Evolutionary conservation across 2,888 invertebrate species (phyloP).

Genomic region (Coelinius sp.): DNA sequence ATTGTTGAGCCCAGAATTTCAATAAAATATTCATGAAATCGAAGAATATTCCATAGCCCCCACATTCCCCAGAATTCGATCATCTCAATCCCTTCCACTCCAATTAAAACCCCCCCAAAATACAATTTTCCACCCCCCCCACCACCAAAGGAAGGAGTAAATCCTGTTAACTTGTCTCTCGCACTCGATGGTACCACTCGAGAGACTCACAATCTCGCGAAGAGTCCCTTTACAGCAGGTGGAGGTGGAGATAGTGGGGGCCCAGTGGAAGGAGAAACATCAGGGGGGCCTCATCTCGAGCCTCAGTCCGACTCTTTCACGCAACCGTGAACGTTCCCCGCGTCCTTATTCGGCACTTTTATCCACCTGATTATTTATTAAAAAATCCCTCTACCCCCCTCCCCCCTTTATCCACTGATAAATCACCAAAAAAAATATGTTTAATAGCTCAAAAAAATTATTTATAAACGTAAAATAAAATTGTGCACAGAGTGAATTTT

Average conservation of each 20-base stretch:
- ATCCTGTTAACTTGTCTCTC: neutral
- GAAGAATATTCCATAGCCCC: too few species aligned
- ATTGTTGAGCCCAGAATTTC: too few species aligned
- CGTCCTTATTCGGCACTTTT: conserved; percentile 7
- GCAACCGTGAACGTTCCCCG: conserved; percentile 49
- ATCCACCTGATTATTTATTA: neutral
- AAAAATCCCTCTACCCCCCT: neutral
- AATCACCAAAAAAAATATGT: neutral
- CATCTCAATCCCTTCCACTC: too few species aligned
- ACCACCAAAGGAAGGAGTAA: neutral
- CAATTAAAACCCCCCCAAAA: too few species aligned
- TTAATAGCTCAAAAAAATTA: neutral
- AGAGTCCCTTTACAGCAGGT: conserved; percentile 41
- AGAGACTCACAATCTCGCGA: neutral
- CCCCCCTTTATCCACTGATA: neutral
- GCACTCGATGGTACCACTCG: neutral
- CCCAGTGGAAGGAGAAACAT: conserved; percentile 45
- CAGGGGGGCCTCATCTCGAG: conserved; percentile 58
- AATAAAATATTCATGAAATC: too few species aligned
- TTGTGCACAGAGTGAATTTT: conserved; percentile 18
- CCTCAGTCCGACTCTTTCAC: conserved; percentile 57
- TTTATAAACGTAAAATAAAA: neutral
- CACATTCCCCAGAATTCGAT: too few species aligned
- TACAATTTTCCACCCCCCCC: neutral
- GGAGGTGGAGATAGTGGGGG: conserved; percentile 40